These are phyloP conservation scores for Phalera bucephala DNA, from an alignment of 2,888 invertebrate genomes.

Conservation along the genomic window DNA sequence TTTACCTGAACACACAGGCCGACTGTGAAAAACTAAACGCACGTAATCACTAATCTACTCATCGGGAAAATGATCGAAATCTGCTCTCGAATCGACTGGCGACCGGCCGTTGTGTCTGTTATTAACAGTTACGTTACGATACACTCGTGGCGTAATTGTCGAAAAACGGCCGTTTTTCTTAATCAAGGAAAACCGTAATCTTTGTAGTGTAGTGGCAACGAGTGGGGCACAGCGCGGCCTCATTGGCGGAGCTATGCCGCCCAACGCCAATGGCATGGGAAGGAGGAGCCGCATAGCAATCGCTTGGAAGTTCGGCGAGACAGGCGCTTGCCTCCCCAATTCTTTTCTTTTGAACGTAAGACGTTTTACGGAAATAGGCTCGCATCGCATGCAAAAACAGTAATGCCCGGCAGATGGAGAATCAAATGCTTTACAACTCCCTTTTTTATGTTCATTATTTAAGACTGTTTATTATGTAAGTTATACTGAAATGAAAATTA, in stretches of 20 bases:
- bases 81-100: neutral
- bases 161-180: slow-evolving; percentile 46
- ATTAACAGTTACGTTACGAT: slow-evolving; percentile 1
- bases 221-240: slow-evolving; percentile 70
- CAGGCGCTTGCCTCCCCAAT: slow-evolving; percentile 54
- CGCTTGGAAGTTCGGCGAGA: slow-evolving; percentile 66
- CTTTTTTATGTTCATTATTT: too few species aligned
- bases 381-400: neutral
- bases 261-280: slow-evolving; percentile 69
- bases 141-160: slow-evolving; percentile 24
- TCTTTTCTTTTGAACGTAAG: slow-evolving; percentile 32
- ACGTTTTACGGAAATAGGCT: slow-evolving; percentile 33
- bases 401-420: too few species aligned
- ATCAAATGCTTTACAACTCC: too few species aligned
- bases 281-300: slow-evolving; percentile 68
- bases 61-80: slow-evolving; percentile 1
- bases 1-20: slow-evolving; percentile 21
- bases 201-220: slow-evolving; percentile 46
- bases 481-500: too few species aligned
- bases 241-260: slow-evolving; percentile 65
- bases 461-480: too few species aligned
- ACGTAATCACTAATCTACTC: slow-evolving; percentile 6
- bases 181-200: slow-evolving; percentile 59
- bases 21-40: slow-evolving; percentile 7
- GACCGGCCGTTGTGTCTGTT: neutral